Base-by-base conservation (phyloP, 2,888 invertebrate species). In the Actias luna region DNA sequence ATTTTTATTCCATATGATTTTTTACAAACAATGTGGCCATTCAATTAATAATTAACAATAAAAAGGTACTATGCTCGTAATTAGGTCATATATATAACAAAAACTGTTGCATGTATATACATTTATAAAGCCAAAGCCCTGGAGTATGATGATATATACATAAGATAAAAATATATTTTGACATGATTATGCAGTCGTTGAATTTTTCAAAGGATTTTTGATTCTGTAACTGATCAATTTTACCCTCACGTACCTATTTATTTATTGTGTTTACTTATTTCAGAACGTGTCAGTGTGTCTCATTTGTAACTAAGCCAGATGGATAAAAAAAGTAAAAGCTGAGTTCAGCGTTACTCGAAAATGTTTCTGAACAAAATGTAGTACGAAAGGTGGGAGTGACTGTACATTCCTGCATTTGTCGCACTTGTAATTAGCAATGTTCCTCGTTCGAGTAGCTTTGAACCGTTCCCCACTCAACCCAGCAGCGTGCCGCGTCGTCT, bases 371-470 rank as follows among this genome's bases (percentile, higher is more conserved):
- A 70, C 73, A 77, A 80, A 82, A 75, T 79, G 78, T 72, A 73
- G 68, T 72, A 75, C 78, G 72, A 78, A 80, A 82, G 77, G 79
- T 76, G 72, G 70, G 64, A 70, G 70, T 63, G 65, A 71, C 72
- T 77, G 62, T 66, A 67, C 64, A 59, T 8, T 59, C 62, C 60
- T 67, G 67, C 70, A 72, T 73, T 71, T 70, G 67, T 69, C 67
- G 72, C 75, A 75, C 80, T 83, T 75, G 79, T 85, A 86, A 87
- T 86, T 87, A 85, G 83, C 78, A 73, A 67, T 77, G 67, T 67
- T 65, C 64, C 65, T 63, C 58, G 64, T 72, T 74, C 65, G 59
- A 70, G 65, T 63, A 62, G 66, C 74, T 70, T 78, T 76, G 70
- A 74, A 72, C 67, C 59, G 60, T 62, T 61, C 67, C 63, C 59